Evolutionary conservation across 1,140 invertebrate species (phyloP).

Genomic region (Chrysomallon squamiferum): DNA sequence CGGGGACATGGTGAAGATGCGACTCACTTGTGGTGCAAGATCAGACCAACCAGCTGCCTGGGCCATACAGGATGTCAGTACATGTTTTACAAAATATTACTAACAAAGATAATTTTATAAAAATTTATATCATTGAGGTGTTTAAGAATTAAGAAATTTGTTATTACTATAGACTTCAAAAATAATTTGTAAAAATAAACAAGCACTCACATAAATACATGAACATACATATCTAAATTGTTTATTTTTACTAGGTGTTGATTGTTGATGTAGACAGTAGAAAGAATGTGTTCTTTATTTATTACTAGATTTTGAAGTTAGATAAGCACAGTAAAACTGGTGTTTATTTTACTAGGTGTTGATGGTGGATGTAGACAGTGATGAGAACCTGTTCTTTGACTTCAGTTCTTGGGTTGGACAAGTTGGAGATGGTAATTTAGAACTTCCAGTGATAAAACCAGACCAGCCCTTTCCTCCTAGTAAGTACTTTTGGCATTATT

Average conservation of each 20-base stretch:
- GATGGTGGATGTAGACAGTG: slow-evolving; percentile 34
- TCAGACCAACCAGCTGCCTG: slow-evolving; percentile 32
- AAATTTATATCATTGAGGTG: too few species aligned
- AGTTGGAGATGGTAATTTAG: slow-evolving; percentile 34
- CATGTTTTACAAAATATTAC: neutral
- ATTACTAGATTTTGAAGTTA: too few species aligned
- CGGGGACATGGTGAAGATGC: slow-evolving; percentile 41
- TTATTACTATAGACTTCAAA: too few species aligned
- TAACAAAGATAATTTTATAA: neutral
- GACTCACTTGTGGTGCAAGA: slow-evolving; percentile 35
- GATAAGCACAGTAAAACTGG: too few species aligned
- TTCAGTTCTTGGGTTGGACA: slow-evolving; percentile 43
- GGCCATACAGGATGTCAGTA: slow-evolving; percentile 37
- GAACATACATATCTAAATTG: too few species aligned
- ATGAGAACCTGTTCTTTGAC: slow-evolving; percentile 40
- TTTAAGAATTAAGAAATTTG: too few species aligned
- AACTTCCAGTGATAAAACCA: slow-evolving; percentile 39
- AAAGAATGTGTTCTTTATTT: too few species aligned
- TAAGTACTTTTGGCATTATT: slow-evolving; percentile 12
- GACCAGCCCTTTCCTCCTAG: slow-evolving; percentile 26
- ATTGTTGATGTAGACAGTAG: too few species aligned
- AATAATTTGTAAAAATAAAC: too few species aligned
- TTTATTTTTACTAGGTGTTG: too few species aligned
- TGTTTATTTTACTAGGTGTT: slow-evolving; percentile 23
- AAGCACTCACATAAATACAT: too few species aligned